These are phyloP conservation scores for Thunnus albacares DNA, from an alignment of 2,797 vertebrate species.

Conservation along the genomic window DNA sequence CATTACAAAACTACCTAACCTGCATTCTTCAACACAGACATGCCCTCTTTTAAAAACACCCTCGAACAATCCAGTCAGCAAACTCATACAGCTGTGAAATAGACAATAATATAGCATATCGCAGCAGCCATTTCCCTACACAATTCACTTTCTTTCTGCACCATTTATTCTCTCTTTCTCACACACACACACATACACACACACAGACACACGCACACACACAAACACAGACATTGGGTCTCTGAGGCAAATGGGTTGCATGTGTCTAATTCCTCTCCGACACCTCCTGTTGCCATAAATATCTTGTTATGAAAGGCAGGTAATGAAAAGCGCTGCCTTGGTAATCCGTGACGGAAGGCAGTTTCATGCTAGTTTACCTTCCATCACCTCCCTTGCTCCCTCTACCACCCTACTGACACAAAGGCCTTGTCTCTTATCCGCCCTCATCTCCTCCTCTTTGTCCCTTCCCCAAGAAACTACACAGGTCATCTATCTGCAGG, in stretches of 20 bases:
- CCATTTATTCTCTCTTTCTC: constrained; percentile 67
- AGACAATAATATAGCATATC: constrained; percentile 79
- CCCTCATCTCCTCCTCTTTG: constrained; percentile 45
- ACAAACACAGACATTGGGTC: constrained; percentile 40
- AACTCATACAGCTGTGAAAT: constrained; percentile 79
- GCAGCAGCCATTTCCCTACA: constrained; percentile 73
- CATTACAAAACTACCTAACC: constrained; percentile 20
- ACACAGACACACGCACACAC: constrained; percentile 26
- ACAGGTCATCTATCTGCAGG: constrained; percentile 26
- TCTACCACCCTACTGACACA: constrained; percentile 42
- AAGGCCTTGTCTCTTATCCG: constrained; percentile 40
- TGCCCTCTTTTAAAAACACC: constrained; percentile 49
- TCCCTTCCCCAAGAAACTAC: constrained; percentile 51
- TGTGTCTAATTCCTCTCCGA: constrained; percentile 69
- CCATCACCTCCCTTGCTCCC: constrained; percentile 57
- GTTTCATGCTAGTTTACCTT: constrained; percentile 82
- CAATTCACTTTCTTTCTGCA: constrained; percentile 78
- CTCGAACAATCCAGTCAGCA: constrained; percentile 73
- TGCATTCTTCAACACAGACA: constrained; percentile 42
- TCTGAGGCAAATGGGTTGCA: constrained; percentile 75
- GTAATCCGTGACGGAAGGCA: constrained; percentile 77
- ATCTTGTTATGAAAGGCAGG: constrained; percentile 83
- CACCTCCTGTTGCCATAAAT: constrained; percentile 79
- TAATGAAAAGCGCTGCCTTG: constrained; percentile 81
- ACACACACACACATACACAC: constrained; percentile 21